Base-by-base conservation (phyloP, 2,797 vertebrate genomes). In the Rhinogobio ventralis region DNA sequence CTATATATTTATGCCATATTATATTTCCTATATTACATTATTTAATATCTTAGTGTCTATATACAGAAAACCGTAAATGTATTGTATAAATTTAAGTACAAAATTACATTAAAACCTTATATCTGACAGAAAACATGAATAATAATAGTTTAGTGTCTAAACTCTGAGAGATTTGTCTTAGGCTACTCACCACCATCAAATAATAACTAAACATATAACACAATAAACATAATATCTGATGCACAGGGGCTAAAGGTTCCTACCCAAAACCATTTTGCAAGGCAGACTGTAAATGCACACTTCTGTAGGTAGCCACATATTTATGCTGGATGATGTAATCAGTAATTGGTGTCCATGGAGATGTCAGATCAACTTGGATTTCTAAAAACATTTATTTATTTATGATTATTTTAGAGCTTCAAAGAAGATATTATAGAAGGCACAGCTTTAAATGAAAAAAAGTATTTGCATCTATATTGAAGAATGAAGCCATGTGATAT, bases 321-420 rank as follows among this genome's bases (percentile, higher is more conserved):
- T 83, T 86, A 82, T 72, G 66, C 55, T 79, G 80, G 79, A 84
- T 79, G 28, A 64, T 82, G 81, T 76, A 85, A 67, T 67, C 66
- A 45, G 45, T 66, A 87, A 62, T 87, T 83, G 64, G 84, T 80
- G 82, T 76, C 67, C 49, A 75, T n/a, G 69, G 51, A 39, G 76
- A 79, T 71, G 79, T 85, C 68, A 51, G 78, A 84, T 86, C 46
- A 51, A 45, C 11, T 42, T 7, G n/a, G n/a, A n/a, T n/a, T 53
- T 45, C 17, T 17, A 14, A 57, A 11, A 60, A 25, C 4, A 36
- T 36, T 36, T 5, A 3, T 25, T 10, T 2, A n/a, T 36, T 60
- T 10, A 20, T 46, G 25, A 79, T n/a, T 1, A 49, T 39, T 55
- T n/a, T 36, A 39, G 1, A 39, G 73, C 20, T 57, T n/a, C 20